Conservation (phyloP, 23 tunicate genomes). For the Styela clava region DNA sequence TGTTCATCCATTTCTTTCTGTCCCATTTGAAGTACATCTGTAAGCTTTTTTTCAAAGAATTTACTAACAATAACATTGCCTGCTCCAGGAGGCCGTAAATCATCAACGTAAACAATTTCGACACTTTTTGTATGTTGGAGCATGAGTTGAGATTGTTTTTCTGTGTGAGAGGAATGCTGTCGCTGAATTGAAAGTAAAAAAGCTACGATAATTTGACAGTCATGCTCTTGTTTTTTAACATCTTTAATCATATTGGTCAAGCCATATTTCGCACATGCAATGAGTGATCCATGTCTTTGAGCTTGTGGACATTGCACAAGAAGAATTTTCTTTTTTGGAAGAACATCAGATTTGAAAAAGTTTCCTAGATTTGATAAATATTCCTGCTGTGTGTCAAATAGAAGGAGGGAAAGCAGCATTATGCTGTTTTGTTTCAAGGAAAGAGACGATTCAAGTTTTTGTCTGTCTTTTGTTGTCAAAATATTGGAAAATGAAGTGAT, state of each 20-base stretch:
- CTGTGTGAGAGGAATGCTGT: background rate
- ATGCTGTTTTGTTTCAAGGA: constrained; percentile 13
- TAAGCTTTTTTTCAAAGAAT: constrained; percentile 23
- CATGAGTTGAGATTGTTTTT: constrained; percentile 9
- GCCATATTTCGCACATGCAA: constrained; percentile 50
- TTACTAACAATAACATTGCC: constrained; percentile 29
- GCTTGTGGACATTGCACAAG: constrained; percentile 72
- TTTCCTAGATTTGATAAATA: constrained; percentile 31
- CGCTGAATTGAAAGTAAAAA: constrained; percentile 57
- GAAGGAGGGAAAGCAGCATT: constrained; percentile 61
- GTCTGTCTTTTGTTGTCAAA: constrained; percentile 44
- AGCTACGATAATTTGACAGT: constrained; percentile 29
- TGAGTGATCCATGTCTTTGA: constrained; percentile 27
- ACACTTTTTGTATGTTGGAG: constrained; percentile 42
- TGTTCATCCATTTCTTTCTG: background rate
- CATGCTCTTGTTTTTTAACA: background rate
- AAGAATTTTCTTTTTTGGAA: background rate
- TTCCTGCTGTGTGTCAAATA: constrained; percentile 57
- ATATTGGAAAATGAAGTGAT: constrained; percentile 56
- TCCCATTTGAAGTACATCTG: constrained; percentile 33
- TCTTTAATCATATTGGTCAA: constrained; percentile 37
- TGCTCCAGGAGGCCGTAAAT: constrained; percentile 32
- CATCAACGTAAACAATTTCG: constrained; percentile 54
- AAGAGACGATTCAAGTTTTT: constrained; percentile 18
- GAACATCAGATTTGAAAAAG: background rate